These are phyloP conservation scores for Carollia perspicillata DNA, from an alignment of 2,113 vertebrate species.

Conservation along the genomic window DNA sequence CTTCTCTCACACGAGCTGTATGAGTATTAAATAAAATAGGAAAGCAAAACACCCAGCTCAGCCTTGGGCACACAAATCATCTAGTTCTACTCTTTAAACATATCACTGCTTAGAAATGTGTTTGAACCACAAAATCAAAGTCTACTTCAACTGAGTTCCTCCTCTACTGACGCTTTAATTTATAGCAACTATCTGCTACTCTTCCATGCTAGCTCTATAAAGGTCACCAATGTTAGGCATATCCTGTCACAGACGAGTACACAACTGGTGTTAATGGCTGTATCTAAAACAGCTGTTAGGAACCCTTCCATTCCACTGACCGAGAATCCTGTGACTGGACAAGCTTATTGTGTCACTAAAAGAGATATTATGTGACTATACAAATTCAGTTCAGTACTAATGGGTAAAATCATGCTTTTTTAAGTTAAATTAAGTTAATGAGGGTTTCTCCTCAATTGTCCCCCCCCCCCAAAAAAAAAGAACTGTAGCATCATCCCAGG, in stretches of 20 bases:
- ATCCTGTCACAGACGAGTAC: not conserved
- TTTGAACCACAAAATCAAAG: not conserved
- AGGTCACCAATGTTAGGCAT: not conserved
- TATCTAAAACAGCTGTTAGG: not conserved
- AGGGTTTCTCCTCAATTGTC: not conserved
- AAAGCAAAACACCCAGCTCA: conserved; percentile 7
- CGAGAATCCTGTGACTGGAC: not conserved
- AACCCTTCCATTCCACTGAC: not conserved
- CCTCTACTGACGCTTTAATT: not conserved
- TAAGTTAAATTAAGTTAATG: not conserved
- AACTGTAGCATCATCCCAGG: not conserved
- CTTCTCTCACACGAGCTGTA: not conserved
- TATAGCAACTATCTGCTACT: conserved; percentile 1
- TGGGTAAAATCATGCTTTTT: not conserved
- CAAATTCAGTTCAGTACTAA: not conserved
- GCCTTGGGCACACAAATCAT: not conserved
- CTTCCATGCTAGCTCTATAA: not conserved
- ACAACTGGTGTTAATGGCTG: not conserved
- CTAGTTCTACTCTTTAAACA: conserved; percentile 15
- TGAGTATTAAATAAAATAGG: not conserved
- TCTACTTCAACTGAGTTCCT: not conserved
- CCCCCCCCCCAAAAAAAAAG: not conserved
- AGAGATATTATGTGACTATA: not conserved
- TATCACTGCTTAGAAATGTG: conserved; percentile 5
- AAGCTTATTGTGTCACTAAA: not conserved